Evolutionary conservation across 2,888 invertebrate genomes (phyloP).

Genomic region (Andrena bucephala): DNA sequence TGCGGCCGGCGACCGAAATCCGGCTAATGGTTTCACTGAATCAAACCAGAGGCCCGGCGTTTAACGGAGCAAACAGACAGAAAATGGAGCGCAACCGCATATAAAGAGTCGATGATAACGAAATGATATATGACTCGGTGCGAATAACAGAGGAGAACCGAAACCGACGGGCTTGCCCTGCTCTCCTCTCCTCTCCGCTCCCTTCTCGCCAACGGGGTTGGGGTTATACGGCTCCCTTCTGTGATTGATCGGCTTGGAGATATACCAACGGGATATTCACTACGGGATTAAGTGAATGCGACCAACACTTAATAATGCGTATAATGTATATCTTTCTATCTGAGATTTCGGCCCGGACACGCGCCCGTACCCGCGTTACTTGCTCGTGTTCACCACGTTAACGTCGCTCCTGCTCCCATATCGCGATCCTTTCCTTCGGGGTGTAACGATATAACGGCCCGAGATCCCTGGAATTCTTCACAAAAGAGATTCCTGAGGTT

Average conservation of each 20-base stretch:
- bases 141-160: conserved; percentile 79
- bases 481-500: background rate
- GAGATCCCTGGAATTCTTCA: background rate
- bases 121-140: conserved; percentile 85
- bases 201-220: conserved; percentile 37
- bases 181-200: conserved; percentile 18
- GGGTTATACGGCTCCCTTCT: conserved; percentile 66
- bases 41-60: conserved; percentile 78
- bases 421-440: conserved; percentile 7
- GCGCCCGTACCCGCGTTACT: conserved; percentile 16
- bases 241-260: conserved; percentile 84
- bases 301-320: conserved; percentile 80
- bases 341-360: conserved; percentile 19
- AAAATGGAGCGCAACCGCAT: conserved; percentile 85
- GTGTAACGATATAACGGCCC: conserved; percentile 1
- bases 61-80: conserved; percentile 85
- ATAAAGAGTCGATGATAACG: conserved; percentile 85
- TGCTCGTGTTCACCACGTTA: background rate
- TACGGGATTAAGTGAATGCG: conserved; percentile 84
- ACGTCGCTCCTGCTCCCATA: background rate
- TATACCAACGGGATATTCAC: conserved; percentile 83
- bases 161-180: conserved; percentile 57
- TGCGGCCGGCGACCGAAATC: conserved; percentile 79
- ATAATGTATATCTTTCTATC: conserved; percentile 68
- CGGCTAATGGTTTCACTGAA: conserved; percentile 83